Evolutionary conservation across 2,888 invertebrate genomes (phyloP), one percentile per base, ranked within the genome.

Genomic region (Tetramorium bicarinatum): DNA sequence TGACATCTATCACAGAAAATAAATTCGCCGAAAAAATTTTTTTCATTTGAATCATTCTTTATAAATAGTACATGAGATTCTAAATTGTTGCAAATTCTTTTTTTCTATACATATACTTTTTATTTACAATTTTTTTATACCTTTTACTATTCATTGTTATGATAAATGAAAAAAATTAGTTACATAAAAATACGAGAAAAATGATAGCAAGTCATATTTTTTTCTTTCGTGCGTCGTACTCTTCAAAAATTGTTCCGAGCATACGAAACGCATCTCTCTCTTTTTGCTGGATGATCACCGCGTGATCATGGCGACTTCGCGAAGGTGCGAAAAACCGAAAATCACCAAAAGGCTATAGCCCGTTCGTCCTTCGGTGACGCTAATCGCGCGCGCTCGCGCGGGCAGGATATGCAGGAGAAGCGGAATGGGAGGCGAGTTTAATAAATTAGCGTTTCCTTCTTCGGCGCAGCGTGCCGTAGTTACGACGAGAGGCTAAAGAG

Each of bases 371-470:
- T 79, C 64, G 56, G 64, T 52, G 66, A 82, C 34, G 77, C 41
- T 56, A 66, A 82, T 77, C 79, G 52, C 34, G 34, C 66, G 47
- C 62, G 54, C 49, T 52, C 67, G 41, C 52, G 41, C 52, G 21
- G 80, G 64, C 79, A 82, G 82, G 82, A 80, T 80, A 82, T 75
- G 81, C 81, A 75, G 81, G 80, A 80, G 85, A 83, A 84, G 75
- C 64, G 81, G 76, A 85, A 81, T 54, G 82, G 85, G 84, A 77
- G 74, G 82, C 76, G 77, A 80, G 86, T 87, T 87, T 90, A 90
- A 89, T 91, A 91, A 91, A 91, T 91, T 91, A 87, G 90, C 90
- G 87, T 91, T 91, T 92, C 91, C 91, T 90, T 90, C 91, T 92
- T 88, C 89, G 91, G 89, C 88, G 89, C 72, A 92, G 89, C 87